Conservation (phyloP, 2,113 vertebrate genomes). For the Neodontobutis hainanensis region DNA sequence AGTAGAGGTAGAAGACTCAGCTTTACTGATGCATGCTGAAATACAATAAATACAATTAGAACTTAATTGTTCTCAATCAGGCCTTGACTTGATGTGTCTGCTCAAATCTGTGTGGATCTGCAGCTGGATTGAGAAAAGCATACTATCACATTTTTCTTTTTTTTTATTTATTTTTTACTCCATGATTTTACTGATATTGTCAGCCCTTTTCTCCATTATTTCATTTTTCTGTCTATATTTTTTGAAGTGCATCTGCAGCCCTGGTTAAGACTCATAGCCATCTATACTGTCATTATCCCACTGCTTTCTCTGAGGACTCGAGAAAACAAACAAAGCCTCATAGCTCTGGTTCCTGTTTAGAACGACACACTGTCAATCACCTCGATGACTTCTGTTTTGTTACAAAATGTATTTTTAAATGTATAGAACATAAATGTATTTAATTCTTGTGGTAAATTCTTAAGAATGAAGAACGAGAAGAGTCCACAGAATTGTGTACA, state of each 20-base stretch:
- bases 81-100: background rate
- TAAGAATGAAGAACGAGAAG: constrained; percentile 7
- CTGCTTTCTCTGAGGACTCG: background rate
- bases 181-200: background rate
- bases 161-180: background rate
- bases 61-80: background rate
- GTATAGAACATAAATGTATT: background rate
- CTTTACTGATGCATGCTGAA: constrained; percentile 24
- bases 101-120: background rate
- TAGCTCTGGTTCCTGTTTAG: background rate
- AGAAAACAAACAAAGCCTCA: background rate
- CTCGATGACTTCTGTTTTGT: constrained; percentile 10
- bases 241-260: background rate
- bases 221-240: background rate
- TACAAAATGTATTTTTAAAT: constrained; percentile 2
- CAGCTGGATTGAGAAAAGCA: no score
- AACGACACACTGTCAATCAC: constrained; percentile 4
- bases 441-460: constrained; percentile 16
- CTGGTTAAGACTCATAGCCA: background rate
- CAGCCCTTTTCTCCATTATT: background rate
- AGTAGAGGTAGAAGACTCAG: no score
- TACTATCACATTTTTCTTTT: no score
- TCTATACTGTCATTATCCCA: background rate
- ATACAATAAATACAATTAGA: background rate
- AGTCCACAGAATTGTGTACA: constrained; percentile 4